Conservation (phyloP, 2,888 invertebrate species). For the Laothoe populi region DNA sequence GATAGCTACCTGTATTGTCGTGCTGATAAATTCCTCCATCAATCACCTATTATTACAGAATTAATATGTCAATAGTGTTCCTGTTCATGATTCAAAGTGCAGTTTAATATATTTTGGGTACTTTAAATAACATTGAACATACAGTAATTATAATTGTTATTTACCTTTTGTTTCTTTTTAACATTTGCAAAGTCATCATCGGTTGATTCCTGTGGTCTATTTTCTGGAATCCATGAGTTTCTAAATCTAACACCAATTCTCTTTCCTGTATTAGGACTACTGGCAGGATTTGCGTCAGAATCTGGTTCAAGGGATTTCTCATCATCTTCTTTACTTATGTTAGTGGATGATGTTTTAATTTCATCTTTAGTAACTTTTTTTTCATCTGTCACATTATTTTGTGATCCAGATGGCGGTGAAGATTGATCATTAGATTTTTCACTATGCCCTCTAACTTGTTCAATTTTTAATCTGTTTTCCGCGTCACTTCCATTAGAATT, state of each 20-base stretch:
- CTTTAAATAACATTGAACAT: conserved; percentile 32
- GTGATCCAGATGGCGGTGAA: conserved; percentile 31
- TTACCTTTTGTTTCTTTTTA: conserved; percentile 73
- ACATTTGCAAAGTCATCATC: conserved; percentile 66
- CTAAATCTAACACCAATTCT: conserved; percentile 72
- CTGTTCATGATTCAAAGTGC: conserved; percentile 28
- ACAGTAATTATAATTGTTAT: conserved; percentile 29
- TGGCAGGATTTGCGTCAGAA: conserved; percentile 66
- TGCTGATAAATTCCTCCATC: conserved; percentile 59
- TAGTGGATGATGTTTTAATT: conserved; percentile 30
- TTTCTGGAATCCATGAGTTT: conserved; percentile 68
- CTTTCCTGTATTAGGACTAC: conserved; percentile 63
- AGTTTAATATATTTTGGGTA: conserved; percentile 32
- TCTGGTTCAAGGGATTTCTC: conserved; percentile 68
- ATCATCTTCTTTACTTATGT: conserved; percentile 74
- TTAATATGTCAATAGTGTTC: conserved; percentile 44
- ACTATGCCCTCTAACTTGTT: conserved; percentile 27
- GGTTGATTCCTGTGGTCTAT: conserved; percentile 60
- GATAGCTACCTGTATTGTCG: conserved; percentile 60
- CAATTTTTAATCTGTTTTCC: conserved; percentile 54
- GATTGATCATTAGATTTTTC: conserved; percentile 29
- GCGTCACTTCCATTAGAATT: conserved; percentile 88
- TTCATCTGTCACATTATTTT: conserved; percentile 30
- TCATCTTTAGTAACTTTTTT: conserved; percentile 32
- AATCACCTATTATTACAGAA: conserved; percentile 66